Base-by-base conservation (phyloP, 2,888 invertebrate genomes). In the Philonicus albiceps region DNA sequence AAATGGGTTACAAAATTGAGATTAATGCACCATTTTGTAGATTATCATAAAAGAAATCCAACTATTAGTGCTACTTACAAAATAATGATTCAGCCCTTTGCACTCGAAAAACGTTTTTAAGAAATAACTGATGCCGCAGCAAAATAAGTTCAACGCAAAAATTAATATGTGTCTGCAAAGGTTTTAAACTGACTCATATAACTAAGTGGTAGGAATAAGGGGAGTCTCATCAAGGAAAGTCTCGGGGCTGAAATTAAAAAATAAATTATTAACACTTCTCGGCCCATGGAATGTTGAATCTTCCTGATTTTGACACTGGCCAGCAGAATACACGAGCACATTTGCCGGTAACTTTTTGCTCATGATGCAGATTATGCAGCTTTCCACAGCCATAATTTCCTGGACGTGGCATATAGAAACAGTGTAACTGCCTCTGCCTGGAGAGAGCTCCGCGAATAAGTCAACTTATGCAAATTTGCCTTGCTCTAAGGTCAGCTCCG, bases 181-280 rank as follows among this genome's bases (percentile, higher is more conserved):
- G 37, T 1, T 37, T 37, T 19, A 19, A 53, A 27, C 19, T 22
- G 64, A 64, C 64, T 27, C 22, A 27, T 22, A 64, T 22, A 11
- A 22, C 64, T 22, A 64, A 64, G 27, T 64, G 11, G 27, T 8
- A 64, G 11, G 0, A n/a, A 49, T 16, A n/a, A 19, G 7, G 5
- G n/a, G n/a, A n/a, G 49, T 7, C 7, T n/a, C 49, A 49, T n/a
- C 3, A 49, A 49, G n/a, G n/a, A 49, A 3, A n/a, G 19, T n/a
- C 49, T 16, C 6, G 6, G 49, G 4, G 22, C 22, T 2, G 64
- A 83, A 83, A 83, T 83, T 72, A 83, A 34, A 27, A 83, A 83
- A 83, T 83, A 83, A 83, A 55, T 83, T 83, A 83, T 83, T 64
- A 64, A 83, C 37, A 37, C 64, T 19, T 64, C 64, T 64, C 19